Evolutionary conservation across 1,140 invertebrate species (phyloP), one percentile per base, ranked within the genome.

Genomic region (Venturia canescens): DNA sequence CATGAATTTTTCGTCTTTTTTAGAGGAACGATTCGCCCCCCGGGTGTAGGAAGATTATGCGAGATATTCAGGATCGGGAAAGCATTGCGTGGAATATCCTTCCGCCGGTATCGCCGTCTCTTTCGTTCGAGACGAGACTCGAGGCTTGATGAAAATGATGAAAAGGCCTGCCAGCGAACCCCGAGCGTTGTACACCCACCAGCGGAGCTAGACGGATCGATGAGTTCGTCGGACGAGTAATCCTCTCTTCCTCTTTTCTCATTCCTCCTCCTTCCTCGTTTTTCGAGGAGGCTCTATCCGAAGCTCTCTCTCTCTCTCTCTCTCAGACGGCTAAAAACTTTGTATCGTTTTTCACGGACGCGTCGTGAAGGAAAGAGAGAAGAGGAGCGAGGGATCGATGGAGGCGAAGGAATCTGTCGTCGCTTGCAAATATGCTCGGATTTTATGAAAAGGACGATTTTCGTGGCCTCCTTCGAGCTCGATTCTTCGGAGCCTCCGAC

Each of bases 151-250:
- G 75, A 77, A 77, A 77, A 77, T 66, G 66, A 77, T 66, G 75
- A 77, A 77, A 77, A 77, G 75, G 50, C 31, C 71, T 38, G 44
- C 44, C 71, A 71, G 69, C 26, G 50, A 76, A 18, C 72, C 57
- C 26, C 75, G 60, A 63, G 57, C 6, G 57, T 11, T 66, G 21
- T 23, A 48, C 72, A 76, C 21, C 48, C 71, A 38, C 53, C 7
- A 53, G 66, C 75, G 57, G 66, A 66, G 57, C 75, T 77, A 77
- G 75, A 77, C 75, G 75, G 75, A 77, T 77, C 75, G 75, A 77
- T 77, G 75, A 77, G 75, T 63, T 77, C 75, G 75, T 77, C 31
- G 75, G 75, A 77, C 75, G 75, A 77, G 34, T 77, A 77, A 77
- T 77, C 75, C 75, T 18, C 75, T 63, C 75, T 27, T 69, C 29